Conservation (phyloP, 1,140 invertebrate species). For the Whitmania pigra region DNA sequence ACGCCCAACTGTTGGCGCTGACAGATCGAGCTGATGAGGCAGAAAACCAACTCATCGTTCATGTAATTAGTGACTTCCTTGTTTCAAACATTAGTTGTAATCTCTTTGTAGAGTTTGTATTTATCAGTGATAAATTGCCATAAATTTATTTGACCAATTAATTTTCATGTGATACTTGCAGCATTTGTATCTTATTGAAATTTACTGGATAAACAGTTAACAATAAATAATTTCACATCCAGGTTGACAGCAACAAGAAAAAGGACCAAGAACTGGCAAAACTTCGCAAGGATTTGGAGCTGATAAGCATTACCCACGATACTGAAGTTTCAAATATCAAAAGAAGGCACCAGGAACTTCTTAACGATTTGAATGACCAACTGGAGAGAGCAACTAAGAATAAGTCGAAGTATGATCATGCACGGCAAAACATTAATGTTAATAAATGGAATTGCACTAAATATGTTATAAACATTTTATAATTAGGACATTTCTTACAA, state of each 20-base stretch:
- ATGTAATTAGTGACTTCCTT: constrained; percentile 28
- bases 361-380: constrained; percentile 41
- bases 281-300: constrained; percentile 41
- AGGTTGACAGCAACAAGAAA: constrained; percentile 37
- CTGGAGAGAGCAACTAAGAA: constrained; percentile 37
- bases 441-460: too few species aligned
- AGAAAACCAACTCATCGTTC: constrained; percentile 30
- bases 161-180: not conserved
- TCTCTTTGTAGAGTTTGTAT: not conserved
- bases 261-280: constrained; percentile 38
- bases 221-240: constrained; percentile 14
- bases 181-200: not conserved
- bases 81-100: not conserved
- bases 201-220: not conserved
- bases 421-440: not conserved
- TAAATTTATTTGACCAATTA: not conserved
- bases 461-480: too few species aligned
- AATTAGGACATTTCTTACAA: too few species aligned
- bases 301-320: constrained; percentile 35
- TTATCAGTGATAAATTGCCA: not conserved
- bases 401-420: constrained; percentile 34
- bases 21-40: constrained; percentile 40
- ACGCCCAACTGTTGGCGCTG: constrained; percentile 36
- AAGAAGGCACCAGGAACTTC: constrained; percentile 37
- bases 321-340: constrained; percentile 34